Base-by-base conservation (phyloP, 2,888 invertebrate genomes). In the Aleiodes alternator region DNA sequence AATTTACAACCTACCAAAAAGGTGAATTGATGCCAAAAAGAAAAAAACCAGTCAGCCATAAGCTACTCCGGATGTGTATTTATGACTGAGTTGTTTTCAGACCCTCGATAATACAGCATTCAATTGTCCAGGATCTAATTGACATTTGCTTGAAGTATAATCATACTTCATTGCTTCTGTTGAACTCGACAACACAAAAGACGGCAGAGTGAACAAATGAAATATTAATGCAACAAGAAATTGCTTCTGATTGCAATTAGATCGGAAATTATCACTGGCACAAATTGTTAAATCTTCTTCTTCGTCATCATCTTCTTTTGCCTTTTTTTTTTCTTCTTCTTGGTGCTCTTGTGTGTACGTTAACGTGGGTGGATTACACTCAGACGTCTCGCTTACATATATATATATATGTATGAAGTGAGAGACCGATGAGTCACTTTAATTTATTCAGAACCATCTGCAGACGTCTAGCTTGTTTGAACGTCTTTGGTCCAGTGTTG, bases 311-410 rank as follows among this genome's bases (percentile, higher is more conserved):
- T 43, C 43, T 43, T 43, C 43, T 8, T 43, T 0, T 3, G 4
- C 8, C 29, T 61, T 6, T 61, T 29, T 64, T 61, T 69, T 43
- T 70, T 51, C 14, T 53, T 38, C 2, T 2, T 23, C 2, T 23
- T 23, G 2, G 34, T 53, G 64, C 55, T 61, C 8, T 53, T 34
- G 34, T 23, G 23, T 23, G 2, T 23, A 23, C 2, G 23, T 72
- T 59, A 57, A 51, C 68, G 68, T 68, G 68, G 68, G 68, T 68
- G 53, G 51, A 68, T 51, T 68, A 68, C 51, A 31, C 31, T 68
- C 51, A 68, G 68, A 68, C 68, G 31, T 68, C 53, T 68, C 51
- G 64, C 48, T 64, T 64, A n/a, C 23, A n/a, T 64, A 48, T 64
- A 48, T 43, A 48, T 43, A 23, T 23, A 23, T 23, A 23, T 23